phyloP scores from a whole-genome alignment of 2,888 invertebrate genomes.

The Ferrisia virgata region DNA sequence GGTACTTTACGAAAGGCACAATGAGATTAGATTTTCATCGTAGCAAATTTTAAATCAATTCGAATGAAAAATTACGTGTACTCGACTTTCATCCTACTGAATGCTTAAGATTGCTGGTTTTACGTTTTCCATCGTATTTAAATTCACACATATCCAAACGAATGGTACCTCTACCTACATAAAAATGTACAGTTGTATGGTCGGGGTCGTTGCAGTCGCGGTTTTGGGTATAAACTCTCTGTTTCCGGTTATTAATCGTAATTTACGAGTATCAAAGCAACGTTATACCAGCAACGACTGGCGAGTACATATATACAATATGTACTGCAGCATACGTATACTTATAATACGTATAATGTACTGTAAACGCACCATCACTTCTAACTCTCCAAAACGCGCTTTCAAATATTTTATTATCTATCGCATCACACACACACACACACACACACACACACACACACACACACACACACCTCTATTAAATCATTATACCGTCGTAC shows the following conservation, averaged over 20 bases:
- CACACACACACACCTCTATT: background rate
- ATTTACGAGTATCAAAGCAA: constrained; percentile 20
- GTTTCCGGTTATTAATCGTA: constrained; percentile 26
- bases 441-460: background rate
- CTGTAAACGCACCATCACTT: background rate
- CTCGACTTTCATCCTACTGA: too few species aligned
- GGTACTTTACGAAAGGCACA: too few species aligned
- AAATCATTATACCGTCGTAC: background rate
- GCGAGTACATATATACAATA: background rate
- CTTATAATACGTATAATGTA: background rate
- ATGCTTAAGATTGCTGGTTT: too few species aligned
- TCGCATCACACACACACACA: background rate
- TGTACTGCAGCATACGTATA: background rate
- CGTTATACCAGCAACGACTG: background rate
- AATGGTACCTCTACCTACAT: too few species aligned
- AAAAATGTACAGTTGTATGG: background rate
- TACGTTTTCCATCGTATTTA: too few species aligned
- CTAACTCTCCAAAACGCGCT: background rate
- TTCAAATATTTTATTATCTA: constrained; percentile 8
- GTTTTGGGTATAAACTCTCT: constrained; percentile 24
- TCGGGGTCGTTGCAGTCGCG: background rate
- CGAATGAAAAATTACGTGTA: too few species aligned
- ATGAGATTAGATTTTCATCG: too few species aligned
- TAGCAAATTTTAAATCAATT: too few species aligned
- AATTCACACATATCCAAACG: too few species aligned